phyloP scores from a whole-genome alignment of 2,888 invertebrate genomes.

The Plebejus argus region DNA sequence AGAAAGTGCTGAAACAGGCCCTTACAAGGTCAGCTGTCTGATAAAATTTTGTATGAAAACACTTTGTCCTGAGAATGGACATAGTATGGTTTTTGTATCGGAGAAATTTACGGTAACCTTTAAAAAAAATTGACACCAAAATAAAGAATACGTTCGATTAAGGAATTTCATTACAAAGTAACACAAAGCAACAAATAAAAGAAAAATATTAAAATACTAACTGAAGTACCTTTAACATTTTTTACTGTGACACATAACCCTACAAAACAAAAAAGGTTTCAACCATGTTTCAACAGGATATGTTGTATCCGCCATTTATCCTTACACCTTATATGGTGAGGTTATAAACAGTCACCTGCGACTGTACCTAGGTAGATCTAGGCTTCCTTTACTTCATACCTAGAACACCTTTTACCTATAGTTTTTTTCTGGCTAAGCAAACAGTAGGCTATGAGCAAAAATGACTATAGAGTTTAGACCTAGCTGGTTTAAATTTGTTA shows the following conservation, averaged over 20 bases:
- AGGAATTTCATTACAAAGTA: no score
- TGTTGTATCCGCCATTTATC: neutral
- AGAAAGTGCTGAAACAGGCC: no score
- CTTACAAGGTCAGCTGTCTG: neutral
- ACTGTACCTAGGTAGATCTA: neutral
- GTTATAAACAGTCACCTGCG: neutral
- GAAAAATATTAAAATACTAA: neutral
- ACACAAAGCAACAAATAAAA: no score
- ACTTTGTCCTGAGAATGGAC: neutral
- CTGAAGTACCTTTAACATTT: neutral
- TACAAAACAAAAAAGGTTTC: neutral
- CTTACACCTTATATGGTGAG: neutral
- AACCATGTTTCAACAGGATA: neutral
- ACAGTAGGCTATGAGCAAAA: no score
- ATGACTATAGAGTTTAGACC: no score
- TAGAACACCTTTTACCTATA: neutral
- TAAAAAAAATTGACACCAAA: no score
- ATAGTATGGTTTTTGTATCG: no score
- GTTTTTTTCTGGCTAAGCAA: neutral
- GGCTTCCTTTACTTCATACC: neutral
- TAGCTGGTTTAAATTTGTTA: no score
- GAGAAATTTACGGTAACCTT: no score
- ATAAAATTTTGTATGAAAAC: neutral
- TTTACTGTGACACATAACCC: neutral
- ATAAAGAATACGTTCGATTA: no score